These are phyloP conservation scores for Drosophila siamana DNA, from an alignment of 2,888 invertebrate genomes.

Conservation along the genomic window DNA sequence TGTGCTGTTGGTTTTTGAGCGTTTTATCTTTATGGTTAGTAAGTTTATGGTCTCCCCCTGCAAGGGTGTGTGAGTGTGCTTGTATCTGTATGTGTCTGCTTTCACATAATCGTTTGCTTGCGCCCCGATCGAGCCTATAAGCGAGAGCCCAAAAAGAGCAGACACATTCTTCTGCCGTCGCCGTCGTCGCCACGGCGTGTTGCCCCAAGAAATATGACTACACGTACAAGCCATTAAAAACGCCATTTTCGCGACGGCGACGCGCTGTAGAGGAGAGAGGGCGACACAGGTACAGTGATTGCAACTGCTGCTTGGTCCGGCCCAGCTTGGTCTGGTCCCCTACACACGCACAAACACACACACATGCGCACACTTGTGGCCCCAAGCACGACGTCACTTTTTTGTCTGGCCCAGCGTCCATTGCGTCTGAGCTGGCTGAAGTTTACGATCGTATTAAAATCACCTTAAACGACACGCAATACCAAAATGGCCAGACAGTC, in stretches of 20 bases:
- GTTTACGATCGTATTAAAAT: conserved; percentile 82
- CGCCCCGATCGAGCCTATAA: conserved; percentile 52
- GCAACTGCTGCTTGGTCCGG: conserved; percentile 47
- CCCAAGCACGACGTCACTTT: conserved; percentile 64
- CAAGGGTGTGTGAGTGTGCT: conserved; percentile 39
- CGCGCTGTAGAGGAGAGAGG: conserved; percentile 16
- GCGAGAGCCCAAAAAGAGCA: conserved; percentile 42
- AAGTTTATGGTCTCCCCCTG: conserved; percentile 73
- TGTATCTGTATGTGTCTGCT: conserved; percentile 63
- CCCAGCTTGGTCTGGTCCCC: conserved; percentile 5
- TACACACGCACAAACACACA: not conserved
- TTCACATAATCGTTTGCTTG: conserved; percentile 73
- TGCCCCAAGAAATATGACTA: conserved; percentile 76
- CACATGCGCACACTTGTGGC: not conserved
- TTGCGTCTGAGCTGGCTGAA: conserved; percentile 66
- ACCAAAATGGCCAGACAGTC: conserved; percentile 68
- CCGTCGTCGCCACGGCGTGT: conserved; percentile 45
- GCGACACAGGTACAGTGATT: conserved; percentile 64
- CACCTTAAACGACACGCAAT: conserved; percentile 80
- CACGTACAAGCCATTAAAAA: conserved; percentile 79
- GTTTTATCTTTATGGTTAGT: conserved; percentile 79
- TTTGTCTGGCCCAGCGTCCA: conserved; percentile 69
- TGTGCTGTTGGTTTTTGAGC: conserved; percentile 43
- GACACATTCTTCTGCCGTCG: conserved; percentile 13
- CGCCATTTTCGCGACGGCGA: conserved; percentile 63